Evolutionary conservation across 2,797 vertebrate genomes (phyloP).

Genomic region (Liparis tanakae): DNA sequence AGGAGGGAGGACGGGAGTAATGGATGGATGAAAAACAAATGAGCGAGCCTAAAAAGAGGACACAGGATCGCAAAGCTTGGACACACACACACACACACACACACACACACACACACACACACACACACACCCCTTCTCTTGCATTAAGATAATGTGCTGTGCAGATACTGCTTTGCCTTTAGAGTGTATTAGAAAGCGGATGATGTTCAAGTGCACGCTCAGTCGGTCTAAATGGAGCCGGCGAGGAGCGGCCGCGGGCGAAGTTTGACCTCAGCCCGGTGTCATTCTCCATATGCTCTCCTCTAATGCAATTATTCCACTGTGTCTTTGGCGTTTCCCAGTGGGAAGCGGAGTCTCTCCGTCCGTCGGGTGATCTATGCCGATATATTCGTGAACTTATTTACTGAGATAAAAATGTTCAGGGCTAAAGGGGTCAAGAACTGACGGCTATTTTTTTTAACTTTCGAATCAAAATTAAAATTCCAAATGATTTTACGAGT

Average conservation of each 20-base stretch:
- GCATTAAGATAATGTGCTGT: constrained; percentile 72
- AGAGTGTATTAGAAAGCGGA: constrained; percentile 75
- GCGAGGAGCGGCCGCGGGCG: constrained; percentile 52
- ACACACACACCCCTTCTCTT: constrained; percentile 37
- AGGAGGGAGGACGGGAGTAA: constrained; percentile 51
- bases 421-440: background rate
- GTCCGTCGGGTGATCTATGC: constrained; percentile 26
- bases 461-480: constrained; percentile 14
- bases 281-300: constrained; percentile 86
- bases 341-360: constrained; percentile 29
- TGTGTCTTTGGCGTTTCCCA: constrained; percentile 34
- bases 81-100: constrained; percentile 30
- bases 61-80: constrained; percentile 41
- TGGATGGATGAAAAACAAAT: constrained; percentile 69
- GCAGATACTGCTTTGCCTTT: constrained; percentile 70
- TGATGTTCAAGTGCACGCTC: constrained; percentile 55
- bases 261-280: constrained; percentile 67
- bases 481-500: constrained; percentile 11
- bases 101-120: too few species aligned
- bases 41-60: constrained; percentile 65
- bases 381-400: background rate
- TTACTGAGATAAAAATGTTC: background rate
- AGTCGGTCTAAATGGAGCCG: constrained; percentile 41
- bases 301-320: constrained; percentile 57
- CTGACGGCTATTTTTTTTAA: constrained; percentile 9